These are phyloP conservation scores for Napeogenes inachia DNA, from an alignment of 2,888 invertebrate species.

Conservation along the genomic window DNA sequence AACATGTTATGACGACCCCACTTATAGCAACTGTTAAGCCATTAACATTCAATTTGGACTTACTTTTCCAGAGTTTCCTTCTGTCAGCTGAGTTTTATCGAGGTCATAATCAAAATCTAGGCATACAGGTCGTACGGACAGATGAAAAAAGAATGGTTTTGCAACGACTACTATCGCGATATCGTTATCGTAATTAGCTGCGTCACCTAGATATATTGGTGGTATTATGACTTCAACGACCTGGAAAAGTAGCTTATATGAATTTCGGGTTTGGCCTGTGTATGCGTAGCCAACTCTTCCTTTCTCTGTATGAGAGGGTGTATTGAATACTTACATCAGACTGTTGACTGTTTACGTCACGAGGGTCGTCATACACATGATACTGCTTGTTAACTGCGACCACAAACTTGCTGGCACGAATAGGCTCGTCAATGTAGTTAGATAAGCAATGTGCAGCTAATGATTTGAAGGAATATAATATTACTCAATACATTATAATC, in stretches of 20 bases:
- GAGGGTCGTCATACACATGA: conserved; percentile 43
- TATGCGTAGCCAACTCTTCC: too few species aligned
- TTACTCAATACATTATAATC: too few species aligned
- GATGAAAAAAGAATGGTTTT: conserved; percentile 51
- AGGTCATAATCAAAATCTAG: conserved; percentile 56
- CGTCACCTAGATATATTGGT: conserved; percentile 60
- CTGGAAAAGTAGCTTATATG: conserved; percentile 1
- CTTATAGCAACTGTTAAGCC: too few species aligned
- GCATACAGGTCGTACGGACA: conserved; percentile 69
- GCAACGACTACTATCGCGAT: conserved; percentile 69
- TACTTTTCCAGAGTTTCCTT: conserved; percentile 16
- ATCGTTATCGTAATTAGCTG: conserved; percentile 74
- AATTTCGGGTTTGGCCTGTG: too few species aligned
- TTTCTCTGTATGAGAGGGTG: too few species aligned
- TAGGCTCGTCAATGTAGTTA: conserved; percentile 35
- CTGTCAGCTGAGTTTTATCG: conserved; percentile 5
- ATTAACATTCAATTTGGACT: not conserved
- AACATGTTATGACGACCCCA: too few species aligned
- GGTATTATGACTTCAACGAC: conserved; percentile 40
- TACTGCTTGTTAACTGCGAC: conserved; percentile 53
- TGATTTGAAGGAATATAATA: conserved; percentile 14
- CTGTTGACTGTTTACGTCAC: conserved; percentile 41
- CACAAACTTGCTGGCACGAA: conserved; percentile 38
- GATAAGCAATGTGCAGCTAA: conserved; percentile 61
- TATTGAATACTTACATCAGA: conserved; percentile 34